Conservation (phyloP, 1,140 invertebrate genomes). For the Chrysomallon squamiferum region DNA sequence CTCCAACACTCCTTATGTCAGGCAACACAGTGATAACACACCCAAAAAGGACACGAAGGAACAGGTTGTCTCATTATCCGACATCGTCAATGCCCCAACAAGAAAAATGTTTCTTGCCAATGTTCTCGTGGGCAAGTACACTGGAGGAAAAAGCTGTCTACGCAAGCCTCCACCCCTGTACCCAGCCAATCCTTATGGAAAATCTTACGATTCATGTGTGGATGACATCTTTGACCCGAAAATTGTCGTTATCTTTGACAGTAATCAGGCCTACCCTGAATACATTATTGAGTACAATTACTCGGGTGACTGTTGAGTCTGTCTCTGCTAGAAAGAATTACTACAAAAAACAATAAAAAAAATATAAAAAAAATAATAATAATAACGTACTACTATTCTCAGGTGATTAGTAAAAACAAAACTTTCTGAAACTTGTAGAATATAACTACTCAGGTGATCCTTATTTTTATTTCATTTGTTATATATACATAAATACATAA, state of each 20-base stretch:
- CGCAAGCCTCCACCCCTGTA: constrained; percentile 41
- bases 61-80: neutral
- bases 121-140: constrained; percentile 41
- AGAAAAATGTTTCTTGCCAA: constrained; percentile 48
- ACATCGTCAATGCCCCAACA: constrained; percentile 2
- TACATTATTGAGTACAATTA: constrained; percentile 47
- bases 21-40: too few relatives aligned
- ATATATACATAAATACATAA: too few relatives aligned
- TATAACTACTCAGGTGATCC: too few relatives aligned
- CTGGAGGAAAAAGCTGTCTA: constrained; percentile 29
- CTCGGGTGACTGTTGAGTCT: too few relatives aligned
- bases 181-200: constrained; percentile 34
- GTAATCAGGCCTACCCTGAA: constrained; percentile 48
- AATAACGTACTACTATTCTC: too few relatives aligned
- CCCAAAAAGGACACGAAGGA: neutral
- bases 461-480: too few relatives aligned
- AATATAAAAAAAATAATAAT: too few relatives aligned
- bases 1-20: too few relatives aligned
- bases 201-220: constrained; percentile 48
- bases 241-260: constrained; percentile 52
- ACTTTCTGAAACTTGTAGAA: too few relatives aligned
- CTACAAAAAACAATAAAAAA: too few relatives aligned
- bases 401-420: too few relatives aligned
- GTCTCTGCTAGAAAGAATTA: too few relatives aligned
- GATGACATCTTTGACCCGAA: constrained; percentile 42